A percentile compares a stretch with the other conserved stretches of the same genome.
phyloP scores from a whole-genome alignment of 2,797 vertebrate genomes.

The Scarus forsteni region DNA sequence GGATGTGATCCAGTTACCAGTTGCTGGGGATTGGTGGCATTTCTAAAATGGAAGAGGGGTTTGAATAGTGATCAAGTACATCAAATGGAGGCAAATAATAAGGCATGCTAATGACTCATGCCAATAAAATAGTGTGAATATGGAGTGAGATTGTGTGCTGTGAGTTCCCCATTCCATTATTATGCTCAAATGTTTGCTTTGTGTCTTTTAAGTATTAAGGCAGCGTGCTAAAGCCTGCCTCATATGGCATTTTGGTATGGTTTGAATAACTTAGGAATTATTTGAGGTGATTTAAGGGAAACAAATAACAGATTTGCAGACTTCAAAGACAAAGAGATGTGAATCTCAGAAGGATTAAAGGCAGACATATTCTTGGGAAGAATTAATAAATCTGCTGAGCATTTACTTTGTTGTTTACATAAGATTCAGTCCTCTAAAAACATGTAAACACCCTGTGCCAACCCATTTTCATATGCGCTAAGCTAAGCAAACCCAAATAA shows the following conservation, averaged over 20 bases:
- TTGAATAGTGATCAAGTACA: slow-evolving; percentile 54
- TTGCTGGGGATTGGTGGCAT: slow-evolving; percentile 37
- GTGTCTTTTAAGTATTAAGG: slow-evolving; percentile 6
- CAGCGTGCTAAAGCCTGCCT: slow-evolving; percentile 3
- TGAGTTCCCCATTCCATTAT: slow-evolving; percentile 42
- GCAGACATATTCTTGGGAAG: not conserved
- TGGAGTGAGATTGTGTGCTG: slow-evolving; percentile 44
- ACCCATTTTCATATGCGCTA: not conserved
- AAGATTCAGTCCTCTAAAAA: not conserved
- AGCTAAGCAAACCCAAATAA: slow-evolving; percentile 7
- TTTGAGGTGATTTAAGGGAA: slow-evolving; percentile 5
- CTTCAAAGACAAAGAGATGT: slow-evolving; percentile 22
- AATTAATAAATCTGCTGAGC: slow-evolving; percentile 17
- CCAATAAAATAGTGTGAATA: slow-evolving; percentile 53
- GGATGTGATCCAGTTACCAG: slow-evolving; percentile 44
- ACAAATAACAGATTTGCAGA: slow-evolving; percentile 10
- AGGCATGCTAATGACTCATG: slow-evolving; percentile 45
- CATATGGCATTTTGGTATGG: not conserved
- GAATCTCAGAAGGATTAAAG: slow-evolving; percentile 11
- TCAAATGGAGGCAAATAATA: slow-evolving; percentile 44
- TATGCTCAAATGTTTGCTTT: not conserved
- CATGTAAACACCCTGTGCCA: not conserved
- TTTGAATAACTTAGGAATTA: slow-evolving; percentile 5
- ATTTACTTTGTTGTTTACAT: not conserved
- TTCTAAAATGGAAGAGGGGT: slow-evolving; percentile 30